Percentiles rank a stretch among this genome's conserved stretches.
phyloP scores from a whole-genome alignment of 37 sponge, comb jelly and placozoan species.

The Beroe forskalii region DNA sequence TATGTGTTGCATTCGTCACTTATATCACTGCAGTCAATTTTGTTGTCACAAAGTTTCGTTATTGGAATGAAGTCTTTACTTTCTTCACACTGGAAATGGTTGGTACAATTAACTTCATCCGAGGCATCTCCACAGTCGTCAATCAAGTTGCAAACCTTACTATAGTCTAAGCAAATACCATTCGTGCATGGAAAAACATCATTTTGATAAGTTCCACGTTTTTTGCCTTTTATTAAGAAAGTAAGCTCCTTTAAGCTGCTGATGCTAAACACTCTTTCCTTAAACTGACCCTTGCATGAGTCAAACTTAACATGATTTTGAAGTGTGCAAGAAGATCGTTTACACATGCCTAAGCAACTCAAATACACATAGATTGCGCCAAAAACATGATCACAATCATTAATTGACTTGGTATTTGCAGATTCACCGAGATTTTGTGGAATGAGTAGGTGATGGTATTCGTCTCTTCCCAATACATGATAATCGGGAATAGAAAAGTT shows the following conservation, averaged over 20 bases:
- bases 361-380: background rate
- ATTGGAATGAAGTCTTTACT: background rate
- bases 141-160: background rate
- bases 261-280: background rate
- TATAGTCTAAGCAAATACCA: background rate
- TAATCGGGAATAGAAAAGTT: background rate
- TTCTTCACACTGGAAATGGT: slow-evolving; percentile 28
- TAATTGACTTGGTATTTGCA: too few species aligned
- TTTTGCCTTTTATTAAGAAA: background rate
- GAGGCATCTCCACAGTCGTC: background rate
- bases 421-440: background rate
- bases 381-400: background rate
- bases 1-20: background rate
- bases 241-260: background rate
- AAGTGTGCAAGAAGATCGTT: background rate
- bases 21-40: background rate
- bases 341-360: background rate
- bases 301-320: background rate
- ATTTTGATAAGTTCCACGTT: background rate
- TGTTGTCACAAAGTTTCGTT: background rate
- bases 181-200: background rate
- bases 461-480: background rate
- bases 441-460: background rate
- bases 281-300: background rate
- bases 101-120: background rate